Percentiles rank a stretch among this genome's conserved stretches.
phyloP scores from a whole-genome alignment of 2,888 invertebrate species.

The Tipula vernalis region DNA sequence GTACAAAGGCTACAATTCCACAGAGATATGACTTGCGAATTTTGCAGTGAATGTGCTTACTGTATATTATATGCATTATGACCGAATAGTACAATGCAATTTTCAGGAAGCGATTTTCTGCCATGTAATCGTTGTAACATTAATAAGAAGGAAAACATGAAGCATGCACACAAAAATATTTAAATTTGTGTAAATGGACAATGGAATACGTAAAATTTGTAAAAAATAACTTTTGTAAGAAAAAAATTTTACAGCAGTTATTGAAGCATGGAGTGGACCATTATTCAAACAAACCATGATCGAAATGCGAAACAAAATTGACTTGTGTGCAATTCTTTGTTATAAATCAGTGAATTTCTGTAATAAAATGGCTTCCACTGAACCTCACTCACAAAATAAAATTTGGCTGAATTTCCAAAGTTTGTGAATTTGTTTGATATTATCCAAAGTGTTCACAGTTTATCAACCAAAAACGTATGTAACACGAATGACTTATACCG shows the following conservation, averaged over 20 bases:
- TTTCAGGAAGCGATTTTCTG: background rate
- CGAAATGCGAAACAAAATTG: too few species aligned
- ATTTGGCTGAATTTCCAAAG: too few species aligned
- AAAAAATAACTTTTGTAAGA: background rate
- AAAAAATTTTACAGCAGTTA: background rate
- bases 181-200: background rate
- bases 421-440: too few species aligned
- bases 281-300: too few species aligned
- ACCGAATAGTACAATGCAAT: background rate
- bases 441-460: too few species aligned
- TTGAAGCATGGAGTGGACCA: too few species aligned
- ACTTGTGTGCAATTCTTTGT: too few species aligned
- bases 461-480: too few species aligned
- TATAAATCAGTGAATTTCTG: too few species aligned
- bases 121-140: background rate
- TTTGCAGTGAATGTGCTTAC: background rate
- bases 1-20: background rate
- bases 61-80: background rate
- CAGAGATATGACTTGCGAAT: background rate
- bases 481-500: too few species aligned
- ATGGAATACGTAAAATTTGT: background rate
- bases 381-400: too few species aligned
- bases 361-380: too few species aligned
- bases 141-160: background rate
- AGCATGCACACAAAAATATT: background rate